phyloP scores from a whole-genome alignment of 2,888 invertebrate genomes.

The Lepeophtheirus nordmannii region DNA sequence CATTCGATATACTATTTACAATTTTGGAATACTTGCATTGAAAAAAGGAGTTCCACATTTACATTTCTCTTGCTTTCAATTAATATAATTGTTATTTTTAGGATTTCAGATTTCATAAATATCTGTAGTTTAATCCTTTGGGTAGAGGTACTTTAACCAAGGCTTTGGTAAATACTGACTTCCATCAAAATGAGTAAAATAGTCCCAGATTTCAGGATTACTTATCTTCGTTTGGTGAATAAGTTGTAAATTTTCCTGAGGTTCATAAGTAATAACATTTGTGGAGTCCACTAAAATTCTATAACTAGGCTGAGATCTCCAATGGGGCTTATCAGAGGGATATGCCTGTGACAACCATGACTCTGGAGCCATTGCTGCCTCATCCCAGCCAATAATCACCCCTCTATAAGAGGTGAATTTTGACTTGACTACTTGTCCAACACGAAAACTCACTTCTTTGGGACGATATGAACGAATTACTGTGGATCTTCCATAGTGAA shows the following conservation, averaged over 20 bases:
- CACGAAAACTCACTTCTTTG: slow-evolving; percentile 35
- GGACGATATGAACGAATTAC: not conserved
- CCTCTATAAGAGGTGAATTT: slow-evolving; percentile 38
- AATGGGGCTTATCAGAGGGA: slow-evolving; percentile 27
- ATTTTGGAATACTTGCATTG: no score
- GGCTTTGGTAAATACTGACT: slow-evolving; percentile 37
- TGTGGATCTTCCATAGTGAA: not conserved
- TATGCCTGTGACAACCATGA: slow-evolving; percentile 36
- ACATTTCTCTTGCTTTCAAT: no score
- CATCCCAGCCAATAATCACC: slow-evolving; percentile 43
- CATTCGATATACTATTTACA: no score
- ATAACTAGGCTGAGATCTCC: slow-evolving; percentile 39
- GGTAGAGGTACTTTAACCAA: slow-evolving; percentile 36
- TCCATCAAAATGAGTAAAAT: slow-evolving; percentile 39
- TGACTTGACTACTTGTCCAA: slow-evolving; percentile 41
- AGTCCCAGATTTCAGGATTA: slow-evolving; percentile 35
- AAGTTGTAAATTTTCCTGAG: slow-evolving; percentile 29
- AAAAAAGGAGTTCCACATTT: no score
- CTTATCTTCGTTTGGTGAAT: slow-evolving; percentile 6
- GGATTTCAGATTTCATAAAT: not conserved
- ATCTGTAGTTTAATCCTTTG: slow-evolving; percentile 33
- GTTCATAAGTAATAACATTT: slow-evolving; percentile 39
- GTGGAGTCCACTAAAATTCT: slow-evolving; percentile 39
- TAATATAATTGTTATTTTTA: no score
- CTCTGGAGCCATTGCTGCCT: slow-evolving; percentile 36